Evolutionary conservation across 2,113 vertebrate genomes (phyloP), one percentile per base, ranked within the genome.

Genomic region (Sturnira hondurensis): DNA sequence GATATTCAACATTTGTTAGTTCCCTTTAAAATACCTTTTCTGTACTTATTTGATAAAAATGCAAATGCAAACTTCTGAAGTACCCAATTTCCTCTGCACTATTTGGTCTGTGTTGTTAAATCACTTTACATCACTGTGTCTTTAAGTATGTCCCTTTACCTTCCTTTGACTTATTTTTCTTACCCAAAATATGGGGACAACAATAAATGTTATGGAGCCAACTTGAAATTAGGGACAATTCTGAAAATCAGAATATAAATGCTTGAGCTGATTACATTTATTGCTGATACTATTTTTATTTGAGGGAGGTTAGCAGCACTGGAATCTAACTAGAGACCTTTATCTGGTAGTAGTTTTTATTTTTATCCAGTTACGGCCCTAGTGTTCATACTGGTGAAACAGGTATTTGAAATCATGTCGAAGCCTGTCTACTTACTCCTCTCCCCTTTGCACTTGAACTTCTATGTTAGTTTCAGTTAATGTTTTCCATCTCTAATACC

Each of bases 41-140:
- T 86, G 36, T 47, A 50, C 24, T 81, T 33, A 28, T 76, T 96
- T 89, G 56, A 70, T 71, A 82, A 95, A 95, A 77, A 68, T 31
- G 89, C 16, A 93, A 83, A 84, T 96, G n/a, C 45, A 86, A 93
- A 56, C 7, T 61, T 38, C 4, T 20, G 43, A 93, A 83, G 38
- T 9, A 86, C 45, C 85, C 36, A 63, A 52, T 76, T 61, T 47
- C 8, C 33, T 41, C n/a, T 47, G 33, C 22, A 7, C 14, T 63
- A 11, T 14, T 65, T 56, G 65, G n/a, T 82, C 7, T 67, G 9
- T 78, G 31, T 74, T 20, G 38, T 41, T 83, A 83, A 83, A 22
- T 20, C 16, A 52, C 50, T 52, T 52, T 52, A 52, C 16, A 16
- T 77, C 50, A 41, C 4, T 67, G 7, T 73, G 31, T 74, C 24